Evolutionary conservation across 2,113 vertebrate species (phyloP), one percentile per base, ranked within the genome.

Genomic region (Corythaeola cristata): DNA sequence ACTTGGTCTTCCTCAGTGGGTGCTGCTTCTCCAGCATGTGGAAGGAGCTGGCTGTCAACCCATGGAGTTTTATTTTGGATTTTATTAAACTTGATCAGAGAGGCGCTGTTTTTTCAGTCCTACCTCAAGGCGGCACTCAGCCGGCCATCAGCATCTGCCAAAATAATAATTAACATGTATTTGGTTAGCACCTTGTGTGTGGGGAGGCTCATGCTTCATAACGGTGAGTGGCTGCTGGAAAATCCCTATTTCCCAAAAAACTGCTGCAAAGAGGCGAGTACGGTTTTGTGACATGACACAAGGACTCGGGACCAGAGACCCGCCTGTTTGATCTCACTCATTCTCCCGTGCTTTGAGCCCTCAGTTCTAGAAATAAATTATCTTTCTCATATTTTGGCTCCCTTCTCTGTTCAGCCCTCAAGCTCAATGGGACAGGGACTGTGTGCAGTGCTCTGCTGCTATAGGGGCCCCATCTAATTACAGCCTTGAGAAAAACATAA

Each of bases 41-140:
- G n/a, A 95, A 76, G 74, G 79, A 88, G 19, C 33, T 88, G 63
- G 52, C 86, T 91, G 91, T 93, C 93, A 93, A 67, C 15, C 16
- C 44, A 30, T 1, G 0, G 44, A 59, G 41, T 59, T 83, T 92
- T 90, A 67, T 39, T 76, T 41, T 58, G 50, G 44, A 58, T 86
- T 96, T 91, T 89, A 94, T 96, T 92, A 68, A 92, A 76, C 19
- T 15, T n/a, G 62, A 90, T 79, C 35, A 52, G 47, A 91, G 60
- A 89, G 41, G n/a, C 0, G 0, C 47, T 45, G n/a, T 0, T 52
- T 81, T 83, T 41, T 49, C 13, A 12, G 75, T 75, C 27, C 53
- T 69, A 83, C 87, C 85, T 89, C 74, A 85, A 76, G 89, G 90
- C 32, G 0, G 55, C 45, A 76, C 27, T 83, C 41, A 77, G 85